Conservation (phyloP, 2,888 invertebrate species). For the Pristionchus arcanus region DNA sequence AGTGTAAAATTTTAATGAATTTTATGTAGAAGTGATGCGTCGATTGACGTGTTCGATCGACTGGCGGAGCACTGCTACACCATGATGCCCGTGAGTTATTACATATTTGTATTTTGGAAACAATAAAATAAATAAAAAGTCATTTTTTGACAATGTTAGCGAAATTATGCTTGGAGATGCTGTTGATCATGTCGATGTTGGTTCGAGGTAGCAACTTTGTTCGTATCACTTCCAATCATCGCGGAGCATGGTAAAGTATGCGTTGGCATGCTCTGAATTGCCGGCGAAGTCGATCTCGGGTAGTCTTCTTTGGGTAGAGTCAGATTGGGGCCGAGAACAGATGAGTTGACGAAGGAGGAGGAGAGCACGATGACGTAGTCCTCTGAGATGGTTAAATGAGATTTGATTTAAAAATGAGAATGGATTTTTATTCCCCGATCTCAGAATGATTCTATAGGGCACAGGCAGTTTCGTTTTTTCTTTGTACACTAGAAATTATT, state of each 20-base stretch:
- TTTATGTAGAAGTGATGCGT: slow-evolving; percentile 62
- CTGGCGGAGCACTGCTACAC: slow-evolving; percentile 68
- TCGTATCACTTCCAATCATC: not conserved
- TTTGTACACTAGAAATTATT: too few species aligned
- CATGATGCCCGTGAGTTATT: slow-evolving; percentile 61
- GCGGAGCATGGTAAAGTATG: not conserved
- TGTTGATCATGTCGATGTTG: not conserved
- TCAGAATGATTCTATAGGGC: not conserved
- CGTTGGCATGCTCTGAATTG: not conserved
- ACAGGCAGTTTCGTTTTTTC: too few species aligned
- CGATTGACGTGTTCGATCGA: slow-evolving; percentile 70
- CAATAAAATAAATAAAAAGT: too few species aligned
- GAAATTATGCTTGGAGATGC: not conserved
- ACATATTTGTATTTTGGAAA: too few species aligned
- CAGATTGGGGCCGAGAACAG: not conserved
- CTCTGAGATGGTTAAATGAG: not conserved
- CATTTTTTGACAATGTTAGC: too few species aligned
- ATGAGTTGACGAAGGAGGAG: not conserved
- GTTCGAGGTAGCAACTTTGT: not conserved
- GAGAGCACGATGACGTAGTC: not conserved
- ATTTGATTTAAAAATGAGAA: too few species aligned
- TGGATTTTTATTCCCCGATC: not conserved
- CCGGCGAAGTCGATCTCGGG: not conserved
- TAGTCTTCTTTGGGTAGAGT: not conserved
- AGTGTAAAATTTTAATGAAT: too few species aligned